These are phyloP conservation scores for Anoura caudifer DNA, from an alignment of 2,113 vertebrate species.

Conservation along the genomic window DNA sequence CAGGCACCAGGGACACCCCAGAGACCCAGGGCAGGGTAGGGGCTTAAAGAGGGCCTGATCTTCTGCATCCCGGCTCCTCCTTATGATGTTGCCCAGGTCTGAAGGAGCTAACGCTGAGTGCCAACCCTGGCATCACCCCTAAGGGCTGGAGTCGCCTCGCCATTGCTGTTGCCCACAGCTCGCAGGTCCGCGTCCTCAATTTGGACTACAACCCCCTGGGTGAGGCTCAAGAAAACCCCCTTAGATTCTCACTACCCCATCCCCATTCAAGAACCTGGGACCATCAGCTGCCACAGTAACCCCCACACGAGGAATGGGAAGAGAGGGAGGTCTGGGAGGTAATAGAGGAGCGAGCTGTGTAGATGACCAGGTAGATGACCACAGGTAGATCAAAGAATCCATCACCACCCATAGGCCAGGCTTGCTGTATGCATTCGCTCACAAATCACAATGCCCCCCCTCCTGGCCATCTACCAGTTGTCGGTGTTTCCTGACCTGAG, in stretches of 20 bases:
- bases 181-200: slow-evolving; percentile 94
- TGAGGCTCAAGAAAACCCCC: slow-evolving; percentile 74
- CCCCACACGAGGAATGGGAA: background rate
- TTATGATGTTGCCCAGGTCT: slow-evolving; percentile 84
- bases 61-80: slow-evolving; percentile 33
- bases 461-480: background rate
- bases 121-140: slow-evolving; percentile 93
- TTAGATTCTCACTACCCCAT: background rate
- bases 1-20: background rate
- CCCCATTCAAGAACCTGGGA: background rate
- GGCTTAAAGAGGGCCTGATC: background rate
- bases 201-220: slow-evolving; percentile 97
- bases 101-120: slow-evolving; percentile 94
- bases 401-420: background rate
- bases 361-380: background rate
- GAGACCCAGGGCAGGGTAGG: background rate
- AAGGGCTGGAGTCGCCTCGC: slow-evolving; percentile 94
- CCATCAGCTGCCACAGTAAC: background rate
- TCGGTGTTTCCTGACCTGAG: background rate
- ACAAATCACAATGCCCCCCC: background rate
- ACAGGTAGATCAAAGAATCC: background rate
- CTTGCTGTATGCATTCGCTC: background rate
- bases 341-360: background rate
- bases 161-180: slow-evolving; percentile 96
- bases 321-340: background rate